A percentile compares a stretch with the other conserved stretches of the same genome.
Conservation (phyloP, 2,888 invertebrate genomes). For the Agonopterix arenella region DNA sequence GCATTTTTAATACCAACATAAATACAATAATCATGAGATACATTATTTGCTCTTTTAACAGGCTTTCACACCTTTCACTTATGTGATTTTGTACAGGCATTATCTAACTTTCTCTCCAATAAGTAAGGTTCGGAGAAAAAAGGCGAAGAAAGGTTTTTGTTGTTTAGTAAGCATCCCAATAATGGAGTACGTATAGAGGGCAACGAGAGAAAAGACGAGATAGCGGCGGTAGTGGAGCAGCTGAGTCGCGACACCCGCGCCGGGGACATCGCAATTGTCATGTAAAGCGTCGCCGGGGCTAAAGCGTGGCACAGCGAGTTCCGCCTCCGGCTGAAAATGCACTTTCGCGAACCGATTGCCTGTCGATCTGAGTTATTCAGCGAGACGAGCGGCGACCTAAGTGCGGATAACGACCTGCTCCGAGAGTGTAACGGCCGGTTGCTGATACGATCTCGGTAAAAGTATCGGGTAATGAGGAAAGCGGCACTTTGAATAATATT, state of each 20-base stretch:
- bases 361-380: conserved; percentile 63
- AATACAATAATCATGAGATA: neutral
- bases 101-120: conserved; percentile 1
- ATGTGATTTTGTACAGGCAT: neutral
- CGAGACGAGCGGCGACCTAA: conserved; percentile 43
- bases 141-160: conserved; percentile 6
- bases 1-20: conserved; percentile 2
- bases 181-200: conserved; percentile 26
- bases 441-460: conserved; percentile 37
- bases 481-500: conserved; percentile 6
- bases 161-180: conserved; percentile 27
- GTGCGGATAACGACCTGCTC: conserved; percentile 54
- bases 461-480: conserved; percentile 26
- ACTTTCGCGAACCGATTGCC: conserved; percentile 69
- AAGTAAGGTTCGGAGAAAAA: neutral
- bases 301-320: conserved; percentile 38
- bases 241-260: conserved; percentile 42
- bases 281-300: conserved; percentile 58
- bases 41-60: conserved; percentile 9
- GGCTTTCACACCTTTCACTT: conserved; percentile 52
- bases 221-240: conserved; percentile 25
- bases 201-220: conserved; percentile 27
- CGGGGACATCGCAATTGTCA: conserved; percentile 67
- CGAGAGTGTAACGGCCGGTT: conserved; percentile 31
- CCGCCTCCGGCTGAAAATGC: conserved; percentile 70